phyloP scores from a whole-genome alignment of 2,113 vertebrate species.

The Tetrao urogallus region DNA sequence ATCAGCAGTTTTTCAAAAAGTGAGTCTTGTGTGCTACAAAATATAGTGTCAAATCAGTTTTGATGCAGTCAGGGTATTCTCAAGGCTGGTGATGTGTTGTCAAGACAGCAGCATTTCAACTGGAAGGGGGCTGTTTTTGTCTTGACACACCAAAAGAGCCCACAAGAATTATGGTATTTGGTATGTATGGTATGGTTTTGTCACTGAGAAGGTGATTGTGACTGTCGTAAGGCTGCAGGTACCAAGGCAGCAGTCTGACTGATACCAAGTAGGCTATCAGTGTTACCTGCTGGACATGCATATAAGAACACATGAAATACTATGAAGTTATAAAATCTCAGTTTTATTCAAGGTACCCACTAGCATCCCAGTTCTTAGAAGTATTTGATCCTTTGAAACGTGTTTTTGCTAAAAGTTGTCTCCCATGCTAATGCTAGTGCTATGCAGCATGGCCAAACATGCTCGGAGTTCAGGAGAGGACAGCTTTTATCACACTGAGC shows the following conservation, averaged over 20 bases:
- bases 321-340: not conserved
- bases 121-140: not conserved
- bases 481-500: not conserved
- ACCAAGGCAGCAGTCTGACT: too few relatives aligned
- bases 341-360: not conserved
- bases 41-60: not conserved
- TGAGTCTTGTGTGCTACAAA: not conserved
- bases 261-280: not conserved
- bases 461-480: not conserved
- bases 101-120: not conserved
- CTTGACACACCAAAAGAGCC: too few relatives aligned
- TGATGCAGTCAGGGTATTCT: not conserved
- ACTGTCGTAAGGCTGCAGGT: not conserved
- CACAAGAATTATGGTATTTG: too few relatives aligned
- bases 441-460: not conserved
- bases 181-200: not conserved
- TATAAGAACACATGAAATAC: not conserved
- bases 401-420: not conserved
- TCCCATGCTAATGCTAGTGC: not conserved
- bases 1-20: not conserved
- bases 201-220: not conserved
- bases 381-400: not conserved
- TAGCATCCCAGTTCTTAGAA: not conserved
- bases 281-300: not conserved
- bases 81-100: not conserved